A percentile compares a stretch with the other conserved stretches of the same genome.
phyloP scores from a whole-genome alignment of 2,888 invertebrate species.

The Leucoptera coffeella region DNA sequence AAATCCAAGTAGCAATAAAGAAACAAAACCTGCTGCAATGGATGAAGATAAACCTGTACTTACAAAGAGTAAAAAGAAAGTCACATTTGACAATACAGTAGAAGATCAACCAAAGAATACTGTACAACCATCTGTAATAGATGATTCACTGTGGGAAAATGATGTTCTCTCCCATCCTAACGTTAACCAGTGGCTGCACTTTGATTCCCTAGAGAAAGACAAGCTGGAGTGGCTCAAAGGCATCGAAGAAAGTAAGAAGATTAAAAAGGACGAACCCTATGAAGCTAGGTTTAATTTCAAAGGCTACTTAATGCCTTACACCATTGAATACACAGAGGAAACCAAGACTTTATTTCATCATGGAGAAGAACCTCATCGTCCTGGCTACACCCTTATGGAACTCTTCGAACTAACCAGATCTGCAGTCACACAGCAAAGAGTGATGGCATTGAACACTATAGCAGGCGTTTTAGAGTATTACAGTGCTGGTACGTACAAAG shows the following conservation, averaged over 20 bases:
- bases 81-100: conserved; percentile 8
- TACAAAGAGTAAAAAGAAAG: not conserved
- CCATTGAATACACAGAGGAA: conserved; percentile 48
- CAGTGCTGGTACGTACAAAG: conserved; percentile 70
- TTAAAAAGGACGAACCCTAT: conserved; percentile 57
- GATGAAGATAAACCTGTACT: no score
- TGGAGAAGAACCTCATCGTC: conserved; percentile 84
- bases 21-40: conserved; percentile 12
- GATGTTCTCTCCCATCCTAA: conserved; percentile 55
- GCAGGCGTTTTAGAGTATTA: conserved; percentile 71
- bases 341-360: conserved; percentile 77
- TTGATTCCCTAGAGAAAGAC: conserved; percentile 78
- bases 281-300: conserved; percentile 81
- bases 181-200: conserved; percentile 73
- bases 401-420: conserved; percentile 74
- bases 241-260: conserved; percentile 48
- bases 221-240: conserved; percentile 86
- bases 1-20: conserved; percentile 10
- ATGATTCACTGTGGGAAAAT: conserved; percentile 38
- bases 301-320: conserved; percentile 70
- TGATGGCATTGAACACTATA: conserved; percentile 71
- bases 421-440: conserved; percentile 75
- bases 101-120: conserved; percentile 12
- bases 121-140: not conserved
- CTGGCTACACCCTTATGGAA: conserved; percentile 88